phyloP scores from a whole-genome alignment of 2,797 vertebrate species.

The Mus minutoides region DNA sequence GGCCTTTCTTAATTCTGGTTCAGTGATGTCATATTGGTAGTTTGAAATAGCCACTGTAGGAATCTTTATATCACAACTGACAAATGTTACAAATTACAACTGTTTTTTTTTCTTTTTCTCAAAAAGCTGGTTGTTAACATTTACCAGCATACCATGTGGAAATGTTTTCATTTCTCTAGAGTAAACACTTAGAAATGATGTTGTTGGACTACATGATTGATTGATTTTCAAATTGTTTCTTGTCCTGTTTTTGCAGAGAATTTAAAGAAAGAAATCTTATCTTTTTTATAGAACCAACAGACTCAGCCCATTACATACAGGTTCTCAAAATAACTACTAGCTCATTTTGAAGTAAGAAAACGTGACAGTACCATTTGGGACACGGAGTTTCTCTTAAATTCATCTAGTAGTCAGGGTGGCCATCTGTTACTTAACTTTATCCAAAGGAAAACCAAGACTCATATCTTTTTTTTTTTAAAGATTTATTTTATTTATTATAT shows the following conservation, averaged over 20 bases:
- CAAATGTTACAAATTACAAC: constrained; percentile 32
- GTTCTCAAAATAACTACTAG: constrained; percentile 53
- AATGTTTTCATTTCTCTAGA: constrained; percentile 46
- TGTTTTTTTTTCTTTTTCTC: not conserved
- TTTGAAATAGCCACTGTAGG: constrained; percentile 39
- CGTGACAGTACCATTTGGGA: constrained; percentile 46
- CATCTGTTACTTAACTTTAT: constrained; percentile 56
- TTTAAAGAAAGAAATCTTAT: constrained; percentile 15
- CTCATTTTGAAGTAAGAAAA: constrained; percentile 58
- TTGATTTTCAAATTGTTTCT: not conserved
- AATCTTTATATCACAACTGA: constrained; percentile 17
- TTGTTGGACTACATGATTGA: constrained; percentile 2
- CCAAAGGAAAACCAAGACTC: constrained; percentile 51
- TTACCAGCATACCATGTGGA: constrained; percentile 6
- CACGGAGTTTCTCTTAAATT: constrained; percentile 37
- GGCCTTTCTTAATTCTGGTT: constrained; percentile 47
- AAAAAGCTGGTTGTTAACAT: constrained; percentile 39
- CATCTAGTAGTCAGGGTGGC: constrained; percentile 8
- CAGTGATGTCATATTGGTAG: constrained; percentile 17
- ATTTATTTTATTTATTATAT: too few species aligned
- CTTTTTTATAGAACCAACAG: constrained; percentile 29
- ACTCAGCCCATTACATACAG: constrained; percentile 27
- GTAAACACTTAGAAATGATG: constrained; percentile 31
- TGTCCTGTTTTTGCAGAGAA: constrained; percentile 19
- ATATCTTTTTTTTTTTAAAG: too few species aligned